A percentile compares a stretch with the other conserved stretches of the same genome.
phyloP scores from a whole-genome alignment of 2,888 invertebrate genomes.

The Clusia tigrina region DNA sequence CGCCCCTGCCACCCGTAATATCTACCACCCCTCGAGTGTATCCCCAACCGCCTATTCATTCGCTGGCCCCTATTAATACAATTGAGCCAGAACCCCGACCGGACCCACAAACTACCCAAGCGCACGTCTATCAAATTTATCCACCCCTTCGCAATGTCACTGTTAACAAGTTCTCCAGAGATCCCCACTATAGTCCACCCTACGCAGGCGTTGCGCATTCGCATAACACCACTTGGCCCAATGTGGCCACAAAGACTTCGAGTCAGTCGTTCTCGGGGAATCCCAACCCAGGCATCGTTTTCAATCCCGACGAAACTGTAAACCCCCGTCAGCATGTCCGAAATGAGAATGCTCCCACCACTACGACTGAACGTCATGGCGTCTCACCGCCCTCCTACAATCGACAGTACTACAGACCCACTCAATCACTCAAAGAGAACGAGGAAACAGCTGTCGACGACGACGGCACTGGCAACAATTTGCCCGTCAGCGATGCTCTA shows the following conservation, averaged over 20 bases:
- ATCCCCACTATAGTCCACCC: slow-evolving; percentile 56
- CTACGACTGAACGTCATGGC: slow-evolving; percentile 2
- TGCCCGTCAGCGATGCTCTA: slow-evolving; percentile 55
- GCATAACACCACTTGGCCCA: slow-evolving; percentile 45
- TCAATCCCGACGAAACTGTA: not conserved
- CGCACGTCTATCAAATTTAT: slow-evolving; percentile 45
- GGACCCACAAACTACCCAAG: slow-evolving; percentile 24
- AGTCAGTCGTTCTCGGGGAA: not conserved
- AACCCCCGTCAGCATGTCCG: slow-evolving; percentile 26
- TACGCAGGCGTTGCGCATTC: slow-evolving; percentile 59
- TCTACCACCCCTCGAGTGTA: too few relatives aligned
- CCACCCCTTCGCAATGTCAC: slow-evolving; percentile 46
- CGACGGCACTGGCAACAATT: slow-evolving; percentile 27
- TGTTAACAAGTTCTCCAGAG: slow-evolving; percentile 32
- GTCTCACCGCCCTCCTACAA: slow-evolving; percentile 42
- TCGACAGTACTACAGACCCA: slow-evolving; percentile 46
- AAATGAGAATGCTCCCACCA: slow-evolving; percentile 27
- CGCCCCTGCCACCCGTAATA: slow-evolving; percentile 32
- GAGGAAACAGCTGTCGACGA: slow-evolving; percentile 25
- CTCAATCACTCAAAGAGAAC: slow-evolving; percentile 20
- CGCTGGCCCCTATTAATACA: too few relatives aligned
- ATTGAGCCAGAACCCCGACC: too few relatives aligned
- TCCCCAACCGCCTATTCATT: not conserved
- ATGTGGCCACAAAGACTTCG: slow-evolving; percentile 39
- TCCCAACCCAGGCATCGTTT: not conserved